Conservation (phyloP, 2,113 vertebrate species). For the Etheostoma spectabile region DNA sequence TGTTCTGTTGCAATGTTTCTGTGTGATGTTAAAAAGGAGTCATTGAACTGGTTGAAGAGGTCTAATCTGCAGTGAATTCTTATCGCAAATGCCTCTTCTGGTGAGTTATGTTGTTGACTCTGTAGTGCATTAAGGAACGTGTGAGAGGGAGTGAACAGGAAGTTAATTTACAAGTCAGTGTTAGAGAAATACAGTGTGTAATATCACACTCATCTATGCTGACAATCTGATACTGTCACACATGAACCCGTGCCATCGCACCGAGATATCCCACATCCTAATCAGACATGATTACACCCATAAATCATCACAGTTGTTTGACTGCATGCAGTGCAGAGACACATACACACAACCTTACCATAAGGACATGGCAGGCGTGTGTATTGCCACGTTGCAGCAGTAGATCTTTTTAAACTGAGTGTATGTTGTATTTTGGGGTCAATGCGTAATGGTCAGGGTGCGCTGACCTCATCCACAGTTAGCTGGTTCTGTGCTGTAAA, state of each 20-base stretch:
- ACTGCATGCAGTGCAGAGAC: neutral
- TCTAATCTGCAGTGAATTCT: conserved; percentile 22
- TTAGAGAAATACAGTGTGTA: neutral
- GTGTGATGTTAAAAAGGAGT: conserved; percentile 21
- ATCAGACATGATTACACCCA: neutral
- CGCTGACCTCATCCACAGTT: conserved; percentile 74
- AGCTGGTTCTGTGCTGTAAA: conserved; percentile 40
- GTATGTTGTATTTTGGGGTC: conserved; percentile 68
- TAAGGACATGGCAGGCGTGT: conserved; percentile 24
- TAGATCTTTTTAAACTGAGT: conserved; percentile 46
- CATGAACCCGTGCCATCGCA: neutral
- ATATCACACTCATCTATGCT: neutral
- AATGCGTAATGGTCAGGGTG: conserved; percentile 57
- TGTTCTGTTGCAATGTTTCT: conserved; percentile 39
- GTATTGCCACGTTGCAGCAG: conserved; percentile 72
- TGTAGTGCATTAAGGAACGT: neutral
- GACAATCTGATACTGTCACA: neutral
- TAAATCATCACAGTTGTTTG: neutral
- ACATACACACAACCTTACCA: neutral
- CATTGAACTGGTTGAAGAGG: conserved; percentile 16
- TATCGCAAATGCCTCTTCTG: conserved; percentile 27
- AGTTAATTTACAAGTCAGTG: conserved; percentile 8
- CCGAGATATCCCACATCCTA: neutral
- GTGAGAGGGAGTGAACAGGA: conserved; percentile 17
- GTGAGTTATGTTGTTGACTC: conserved; percentile 36